Evolutionary conservation across 2,888 invertebrate species (phyloP), one percentile per base, ranked within the genome.

Genomic region (Meteorus colon): DNA sequence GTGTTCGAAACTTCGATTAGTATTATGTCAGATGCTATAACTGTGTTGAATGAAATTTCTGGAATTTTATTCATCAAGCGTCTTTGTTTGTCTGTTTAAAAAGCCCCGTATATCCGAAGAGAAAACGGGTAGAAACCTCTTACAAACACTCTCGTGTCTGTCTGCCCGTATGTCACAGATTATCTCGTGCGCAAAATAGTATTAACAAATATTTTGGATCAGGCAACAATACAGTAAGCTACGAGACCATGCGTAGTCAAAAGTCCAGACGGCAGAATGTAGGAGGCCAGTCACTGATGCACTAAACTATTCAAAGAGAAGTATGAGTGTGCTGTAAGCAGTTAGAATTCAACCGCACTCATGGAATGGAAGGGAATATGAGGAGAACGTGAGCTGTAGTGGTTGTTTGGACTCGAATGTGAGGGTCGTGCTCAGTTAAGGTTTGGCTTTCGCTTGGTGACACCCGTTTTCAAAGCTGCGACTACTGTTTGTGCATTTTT

Each of bases 381-480:
- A 63, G 63, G 68, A 68, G 41, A 59, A 19, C 14, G n/a, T 41
- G 55, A 55, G 41, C 24, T 29, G 71, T 48, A 29, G 41, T 66
- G 62, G 67, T 62, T 55, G 73, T 65, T 76, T 19, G 69, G 76
- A 69, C 55, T 73, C 27, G 19, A 62, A 10, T 45, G 69, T 73
- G 76, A 73, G 73, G 73, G 73, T 76, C 62, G 68, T 73, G 69
- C 59, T 76, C 76, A 76, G 76, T 76, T 76, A 55, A 27, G 69
- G 73, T 76, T 73, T 67, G 51, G 69, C 69, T 73, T 73, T 73
- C 63, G 69, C 73, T 73, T 69, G 55, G 69, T 55, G 48, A 19
- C 51, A 68, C 69, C 37, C 41, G 76, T 37, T 66, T 34, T 55
- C n/a, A 16, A 16, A 71, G 41, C 45, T 60, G 66, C 62, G 27